Percentiles rank a stretch among this genome's conserved stretches.
Conservation (phyloP, 2,797 vertebrate genomes). For the Acipenser oxyrinchus region DNA sequence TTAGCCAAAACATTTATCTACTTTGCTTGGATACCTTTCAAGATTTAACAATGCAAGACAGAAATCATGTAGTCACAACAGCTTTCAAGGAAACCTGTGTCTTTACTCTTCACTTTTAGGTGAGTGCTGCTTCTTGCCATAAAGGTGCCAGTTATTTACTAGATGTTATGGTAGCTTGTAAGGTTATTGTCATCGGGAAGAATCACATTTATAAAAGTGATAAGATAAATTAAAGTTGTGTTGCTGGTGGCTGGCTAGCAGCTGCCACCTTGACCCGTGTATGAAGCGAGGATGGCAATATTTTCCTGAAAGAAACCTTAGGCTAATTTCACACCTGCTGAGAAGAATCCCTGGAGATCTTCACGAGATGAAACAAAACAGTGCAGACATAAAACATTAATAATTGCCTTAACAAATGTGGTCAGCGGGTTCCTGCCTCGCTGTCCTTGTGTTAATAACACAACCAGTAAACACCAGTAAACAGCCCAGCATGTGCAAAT, state of each 20-base stretch:
- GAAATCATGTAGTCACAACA: too few species aligned
- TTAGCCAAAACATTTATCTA: too few species aligned
- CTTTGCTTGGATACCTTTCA: too few species aligned
- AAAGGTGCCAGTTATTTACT: not conserved
- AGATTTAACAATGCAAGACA: too few species aligned
- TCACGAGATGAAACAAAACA: not conserved
- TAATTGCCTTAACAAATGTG: not conserved
- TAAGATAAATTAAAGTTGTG: conserved; percentile 36
- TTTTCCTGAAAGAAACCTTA: conserved; percentile 27
- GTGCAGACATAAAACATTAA: not conserved
- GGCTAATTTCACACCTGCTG: conserved; percentile 34
- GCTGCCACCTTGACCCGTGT: conserved; percentile 31
- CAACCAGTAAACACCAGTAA: too few species aligned
- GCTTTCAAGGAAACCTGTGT: too few species aligned
- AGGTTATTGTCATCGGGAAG: conserved; percentile 24
- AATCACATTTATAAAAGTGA: conserved; percentile 27
- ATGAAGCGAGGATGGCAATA: conserved; percentile 28
- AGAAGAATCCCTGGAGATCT: conserved; percentile 26
- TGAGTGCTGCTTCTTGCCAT: too few species aligned
- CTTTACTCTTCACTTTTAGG: too few species aligned
- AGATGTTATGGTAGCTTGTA: conserved; percentile 18
- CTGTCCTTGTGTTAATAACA: not conserved
- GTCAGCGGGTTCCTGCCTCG: not conserved
- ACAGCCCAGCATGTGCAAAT: too few species aligned
- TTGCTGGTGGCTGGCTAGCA: conserved; percentile 30